Evolutionary conservation across 2,113 vertebrate species (phyloP).

Genomic region (Macroglossus sobrinus): DNA sequence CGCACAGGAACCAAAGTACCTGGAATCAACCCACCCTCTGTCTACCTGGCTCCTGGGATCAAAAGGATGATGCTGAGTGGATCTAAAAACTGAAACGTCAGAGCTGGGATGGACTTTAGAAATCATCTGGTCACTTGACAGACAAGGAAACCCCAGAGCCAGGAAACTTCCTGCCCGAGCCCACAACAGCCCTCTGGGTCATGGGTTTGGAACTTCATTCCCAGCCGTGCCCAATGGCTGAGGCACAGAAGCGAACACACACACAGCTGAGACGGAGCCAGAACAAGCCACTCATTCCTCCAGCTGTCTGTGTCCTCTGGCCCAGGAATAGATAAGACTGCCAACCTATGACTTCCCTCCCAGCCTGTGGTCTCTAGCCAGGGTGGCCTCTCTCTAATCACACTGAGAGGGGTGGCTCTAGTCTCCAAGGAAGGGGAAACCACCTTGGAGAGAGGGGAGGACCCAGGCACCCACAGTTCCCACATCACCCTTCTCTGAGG

Average conservation of each 20-base stretch:
- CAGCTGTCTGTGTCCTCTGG: not conserved
- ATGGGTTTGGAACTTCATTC: slow-evolving; percentile 5
- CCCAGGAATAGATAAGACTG: not conserved
- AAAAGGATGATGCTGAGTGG: not conserved
- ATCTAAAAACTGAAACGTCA: not conserved
- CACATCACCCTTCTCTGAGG: not conserved
- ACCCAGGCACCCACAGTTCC: not conserved
- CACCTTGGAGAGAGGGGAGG: not conserved
- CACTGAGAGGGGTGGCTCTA: not conserved
- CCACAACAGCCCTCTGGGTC: not conserved
- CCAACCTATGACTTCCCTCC: not conserved
- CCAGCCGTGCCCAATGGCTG: not conserved
- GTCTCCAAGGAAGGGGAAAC: not conserved
- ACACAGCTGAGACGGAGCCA: not conserved
- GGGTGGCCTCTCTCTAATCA: not conserved
- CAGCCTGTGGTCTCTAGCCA: not conserved
- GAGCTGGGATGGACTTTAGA: not conserved
- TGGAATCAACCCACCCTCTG: not conserved
- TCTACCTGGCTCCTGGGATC: not conserved
- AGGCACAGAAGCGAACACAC: not conserved
- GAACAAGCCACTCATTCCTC: not conserved
- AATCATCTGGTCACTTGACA: slow-evolving; percentile 1
- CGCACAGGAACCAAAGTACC: not conserved
- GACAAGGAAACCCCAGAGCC: not conserved
- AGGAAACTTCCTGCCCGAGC: not conserved